Conservation (phyloP, 2,888 invertebrate genomes). For the Pandemis cinnamomeana region DNA sequence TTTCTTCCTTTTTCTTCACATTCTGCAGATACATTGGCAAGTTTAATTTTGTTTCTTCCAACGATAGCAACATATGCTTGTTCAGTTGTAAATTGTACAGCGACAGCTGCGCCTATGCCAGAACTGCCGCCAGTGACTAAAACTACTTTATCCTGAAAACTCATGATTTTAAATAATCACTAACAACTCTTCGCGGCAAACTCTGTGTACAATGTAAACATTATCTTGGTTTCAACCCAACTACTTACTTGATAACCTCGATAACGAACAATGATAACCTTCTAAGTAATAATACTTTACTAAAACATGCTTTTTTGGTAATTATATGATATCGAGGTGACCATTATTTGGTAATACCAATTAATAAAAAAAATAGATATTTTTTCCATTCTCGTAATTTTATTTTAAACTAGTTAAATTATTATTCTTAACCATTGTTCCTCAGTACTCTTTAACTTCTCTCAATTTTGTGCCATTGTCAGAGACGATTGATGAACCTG, state of each 20-base stretch:
- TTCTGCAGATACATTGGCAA: conserved; percentile 46
- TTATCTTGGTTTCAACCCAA: conserved; percentile 5
- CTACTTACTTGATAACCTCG: background rate
- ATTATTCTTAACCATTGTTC: background rate
- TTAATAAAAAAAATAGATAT: no score
- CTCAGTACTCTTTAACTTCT: conserved; percentile 10
- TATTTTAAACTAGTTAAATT: background rate
- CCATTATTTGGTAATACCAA: background rate
- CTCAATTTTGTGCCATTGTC: conserved; percentile 88
- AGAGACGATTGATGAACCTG: conserved; percentile 91
- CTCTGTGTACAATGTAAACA: conserved; percentile 1
- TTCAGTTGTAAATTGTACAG: conserved; percentile 44
- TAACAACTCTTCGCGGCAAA: conserved; percentile 1
- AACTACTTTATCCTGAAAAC: conserved; percentile 51
- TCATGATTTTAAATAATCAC: conserved; percentile 44
- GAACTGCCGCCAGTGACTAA: conserved; percentile 53
- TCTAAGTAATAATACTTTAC: conserved; percentile 13
- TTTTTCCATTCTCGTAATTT: no score
- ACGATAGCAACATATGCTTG: conserved; percentile 50
- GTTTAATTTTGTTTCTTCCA: conserved; percentile 51
- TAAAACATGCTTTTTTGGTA: background rate
- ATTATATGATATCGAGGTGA: background rate
- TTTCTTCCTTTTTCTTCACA: conserved; percentile 48
- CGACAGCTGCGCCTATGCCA: conserved; percentile 51
- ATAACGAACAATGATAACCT: conserved; percentile 22